Base-by-base conservation (phyloP, 2,797 vertebrate genomes). In the Echeneis naucrates region DNA sequence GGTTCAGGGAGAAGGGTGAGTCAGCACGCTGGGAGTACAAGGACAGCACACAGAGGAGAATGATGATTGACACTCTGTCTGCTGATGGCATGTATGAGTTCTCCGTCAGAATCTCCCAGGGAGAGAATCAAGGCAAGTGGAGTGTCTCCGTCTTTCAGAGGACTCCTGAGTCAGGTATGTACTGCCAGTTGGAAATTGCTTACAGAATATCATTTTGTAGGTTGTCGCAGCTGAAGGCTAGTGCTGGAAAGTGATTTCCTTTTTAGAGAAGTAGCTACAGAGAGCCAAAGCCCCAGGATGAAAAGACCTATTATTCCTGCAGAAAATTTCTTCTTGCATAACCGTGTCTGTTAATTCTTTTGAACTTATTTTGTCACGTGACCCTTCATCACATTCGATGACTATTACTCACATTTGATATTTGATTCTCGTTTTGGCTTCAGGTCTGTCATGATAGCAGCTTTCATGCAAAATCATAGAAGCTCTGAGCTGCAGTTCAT, bases 11-110 rank as follows among this genome's bases (percentile, higher is more conserved):
- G 76, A 99, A 99, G 84, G 98, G 98, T 1, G 98, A 99, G 24
- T 97, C 96, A 0, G 98, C 98, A 1, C 94, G 96, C 50, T 99
- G 98, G 98, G 98, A 99, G 80, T 98, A 96, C 90, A 97, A 95
- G 69, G 94, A 96, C 62, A 92, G 93, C 67, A 61, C 88, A 51
- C 95, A 95, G 87, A 94, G 95, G 72, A 95, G 97, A 3, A 86
- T 94, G 0, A 74, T 98, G 89, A 92, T 99, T 16, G 98, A 99
- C 77, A 90, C 87, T 35, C 92, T 99, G 44, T 79, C 92, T 44
- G 96, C 98, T 2, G 98, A 99, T 73, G 95, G 97, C 14, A 96
- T 99, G 97, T 99, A 99, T 0, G 98, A 99, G 87, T 99, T 99
- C 68, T 95, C 97, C 0, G 93, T 99, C 80, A 95, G 95, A 2